Percentiles rank a stretch among this genome's conserved stretches.
Conservation (phyloP, 2,888 invertebrate genomes). For the Clivina fossor region DNA sequence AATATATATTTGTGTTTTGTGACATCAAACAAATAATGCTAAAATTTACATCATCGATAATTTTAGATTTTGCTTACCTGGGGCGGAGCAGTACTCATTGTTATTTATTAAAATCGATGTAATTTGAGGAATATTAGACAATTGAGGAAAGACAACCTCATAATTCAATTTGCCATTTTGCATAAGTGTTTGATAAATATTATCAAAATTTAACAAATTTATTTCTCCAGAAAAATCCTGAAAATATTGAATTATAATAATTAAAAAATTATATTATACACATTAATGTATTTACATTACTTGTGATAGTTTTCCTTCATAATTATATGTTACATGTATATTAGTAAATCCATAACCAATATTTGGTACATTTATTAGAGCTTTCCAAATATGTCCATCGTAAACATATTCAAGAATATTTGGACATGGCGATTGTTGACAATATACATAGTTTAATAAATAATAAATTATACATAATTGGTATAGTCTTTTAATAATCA, state of each 20-base stretch:
- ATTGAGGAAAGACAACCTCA: background rate
- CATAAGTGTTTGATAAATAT: background rate
- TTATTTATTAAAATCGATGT: background rate
- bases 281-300: background rate
- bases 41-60: too few species aligned
- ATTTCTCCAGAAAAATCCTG: background rate
- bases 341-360: background rate
- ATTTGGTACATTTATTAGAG: slow-evolving; percentile 1
- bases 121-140: background rate
- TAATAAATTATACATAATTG: background rate
- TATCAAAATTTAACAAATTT: background rate
- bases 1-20: too few species aligned
- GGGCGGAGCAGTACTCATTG: background rate
- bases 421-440: slow-evolving; percentile 8
- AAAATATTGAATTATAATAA: background rate
- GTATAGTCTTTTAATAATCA: too few species aligned
- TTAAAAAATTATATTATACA: background rate
- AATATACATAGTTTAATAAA: background rate
- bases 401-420: background rate
- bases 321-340: background rate
- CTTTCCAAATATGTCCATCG: slow-evolving; percentile 1
- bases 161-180: background rate
- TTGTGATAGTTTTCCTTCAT: background rate
- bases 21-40: too few species aligned
- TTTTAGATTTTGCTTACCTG: too few species aligned